These are phyloP conservation scores for Tautogolabrus adspersus DNA, from an alignment of 2,113 vertebrate species.

Conservation along the genomic window DNA sequence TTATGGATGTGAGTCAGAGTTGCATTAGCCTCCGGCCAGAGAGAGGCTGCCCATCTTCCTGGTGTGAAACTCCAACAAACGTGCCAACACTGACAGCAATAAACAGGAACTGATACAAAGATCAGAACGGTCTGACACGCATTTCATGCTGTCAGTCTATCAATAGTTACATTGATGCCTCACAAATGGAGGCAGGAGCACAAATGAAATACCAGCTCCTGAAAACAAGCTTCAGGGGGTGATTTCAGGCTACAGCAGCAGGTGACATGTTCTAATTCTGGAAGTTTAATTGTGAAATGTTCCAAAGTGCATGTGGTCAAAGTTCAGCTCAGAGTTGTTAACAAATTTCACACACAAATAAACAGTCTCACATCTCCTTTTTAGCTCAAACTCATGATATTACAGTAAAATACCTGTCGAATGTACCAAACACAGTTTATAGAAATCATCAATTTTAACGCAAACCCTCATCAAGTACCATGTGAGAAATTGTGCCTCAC, in stretches of 20 bases:
- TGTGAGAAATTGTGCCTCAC: conserved; percentile 65
- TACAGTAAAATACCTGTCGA: conserved; percentile 27
- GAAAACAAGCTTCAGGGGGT: conserved; percentile 25
- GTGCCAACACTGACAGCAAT: conserved; percentile 47
- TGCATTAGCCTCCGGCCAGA: conserved; percentile 60
- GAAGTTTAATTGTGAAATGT: conserved; percentile 52
- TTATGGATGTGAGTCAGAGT: conserved; percentile 62
- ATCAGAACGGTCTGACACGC: conserved; percentile 41
- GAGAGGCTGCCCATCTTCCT: conserved; percentile 53
- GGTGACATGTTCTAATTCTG: conserved; percentile 32
- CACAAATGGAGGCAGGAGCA: conserved; percentile 41
- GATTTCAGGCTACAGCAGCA: conserved; percentile 47
- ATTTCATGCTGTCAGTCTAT: conserved; percentile 57
- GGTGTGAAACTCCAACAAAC: conserved; percentile 57
- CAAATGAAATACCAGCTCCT: conserved; percentile 52
- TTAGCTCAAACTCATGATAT: conserved; percentile 23
- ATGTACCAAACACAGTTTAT: conserved; percentile 20
- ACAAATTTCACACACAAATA: conserved; percentile 10
- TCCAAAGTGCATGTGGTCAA: conserved; percentile 34
- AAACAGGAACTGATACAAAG: conserved; percentile 49
- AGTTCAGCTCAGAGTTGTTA: conserved; percentile 26
- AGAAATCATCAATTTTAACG: conserved; percentile 49
- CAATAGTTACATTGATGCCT: conserved; percentile 41
- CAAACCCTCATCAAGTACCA: conserved; percentile 56
- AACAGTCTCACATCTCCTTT: neutral